Base-by-base conservation (phyloP, 2,113 vertebrate genomes). In the Marcusenius ussheri region DNA sequence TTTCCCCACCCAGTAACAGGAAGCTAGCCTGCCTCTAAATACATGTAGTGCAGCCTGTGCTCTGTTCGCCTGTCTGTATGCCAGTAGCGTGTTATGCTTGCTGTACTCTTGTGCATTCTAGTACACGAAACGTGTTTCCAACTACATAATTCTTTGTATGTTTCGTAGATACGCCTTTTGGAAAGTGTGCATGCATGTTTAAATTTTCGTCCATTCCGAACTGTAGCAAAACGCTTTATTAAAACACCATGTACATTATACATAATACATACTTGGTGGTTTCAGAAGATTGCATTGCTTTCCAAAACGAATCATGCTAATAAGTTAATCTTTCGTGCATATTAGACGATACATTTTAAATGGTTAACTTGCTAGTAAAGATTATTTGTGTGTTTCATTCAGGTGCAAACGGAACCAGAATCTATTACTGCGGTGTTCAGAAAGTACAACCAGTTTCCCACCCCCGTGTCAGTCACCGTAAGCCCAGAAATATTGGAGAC, bases 401-500 rank as follows among this genome's bases (percentile, higher is more conserved):
- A 87, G 88, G 56, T 86, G 21, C 50, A 88, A 27, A 85, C 77
- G n/a, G 84, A 45, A 66, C 27, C 86, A 11, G 39, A 89, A 27
- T 66, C 89, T 1, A 92, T 95, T 56, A 91, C 35, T 88, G 93
- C 92, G 39, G 56, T 95, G 84, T 95, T 93, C 91, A 90, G 50
- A 3, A 90, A 94, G 50, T 90, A 93, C 89, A 92, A 91, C 91
- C 74, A 92, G 2, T 91, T 92, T 62, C 91, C 95, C 0, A 58
- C 88, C 1, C 95, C 94, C 0, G n/a, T 95, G 11, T 93, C 89
- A 17, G 95, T 94, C 3, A 58, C 70, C 3, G 92, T 96, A 86
- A 93, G 88, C 0, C 89, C 93, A 2, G 92, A 94, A 83, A 91
- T 91, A 62, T 88, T 80, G 1, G 27, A 85, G 3, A 53, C 66